phyloP scores from a whole-genome alignment of 2,888 invertebrate genomes.

The Aphodius sticticus region DNA sequence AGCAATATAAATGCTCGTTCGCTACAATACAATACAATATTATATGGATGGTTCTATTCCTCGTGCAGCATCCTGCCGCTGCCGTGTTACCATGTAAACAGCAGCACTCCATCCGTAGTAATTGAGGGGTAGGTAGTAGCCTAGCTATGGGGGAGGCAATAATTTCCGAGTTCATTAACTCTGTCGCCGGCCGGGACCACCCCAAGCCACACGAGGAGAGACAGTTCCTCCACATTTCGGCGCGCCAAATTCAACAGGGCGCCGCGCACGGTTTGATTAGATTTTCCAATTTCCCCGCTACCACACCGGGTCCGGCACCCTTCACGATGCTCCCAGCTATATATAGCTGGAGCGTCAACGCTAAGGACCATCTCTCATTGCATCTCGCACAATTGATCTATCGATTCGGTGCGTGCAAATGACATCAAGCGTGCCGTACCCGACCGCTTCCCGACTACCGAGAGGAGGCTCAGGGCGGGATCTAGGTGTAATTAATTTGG shows the following conservation, averaged over 20 bases:
- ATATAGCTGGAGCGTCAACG: conserved; percentile 4
- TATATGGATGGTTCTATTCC: neutral
- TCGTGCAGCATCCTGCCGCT: neutral
- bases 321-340: neutral
- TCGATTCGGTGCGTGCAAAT: conserved; percentile 31
- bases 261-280: conserved; percentile 17
- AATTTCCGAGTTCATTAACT: conserved; percentile 27
- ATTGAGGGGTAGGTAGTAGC: conserved; percentile 24
- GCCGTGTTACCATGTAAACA: conserved; percentile 27
- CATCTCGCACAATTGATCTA: conserved; percentile 35
- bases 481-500: neutral
- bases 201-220: conserved; percentile 6
- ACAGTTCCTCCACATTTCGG: conserved; percentile 14
- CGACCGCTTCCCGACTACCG: neutral
- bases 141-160: conserved; percentile 22
- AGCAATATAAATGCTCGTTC: neutral
- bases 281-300: conserved; percentile 26
- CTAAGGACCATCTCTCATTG: conserved; percentile 7
- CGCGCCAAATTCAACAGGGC: neutral
- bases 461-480: neutral
- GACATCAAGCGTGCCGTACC: conserved; percentile 20
- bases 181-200: conserved; percentile 17
- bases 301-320: neutral
- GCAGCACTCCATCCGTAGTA: conserved; percentile 18
- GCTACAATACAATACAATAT: neutral